phyloP scores from a whole-genome alignment of 2,797 vertebrate species.

The Melanogrammus aeglefinus region DNA sequence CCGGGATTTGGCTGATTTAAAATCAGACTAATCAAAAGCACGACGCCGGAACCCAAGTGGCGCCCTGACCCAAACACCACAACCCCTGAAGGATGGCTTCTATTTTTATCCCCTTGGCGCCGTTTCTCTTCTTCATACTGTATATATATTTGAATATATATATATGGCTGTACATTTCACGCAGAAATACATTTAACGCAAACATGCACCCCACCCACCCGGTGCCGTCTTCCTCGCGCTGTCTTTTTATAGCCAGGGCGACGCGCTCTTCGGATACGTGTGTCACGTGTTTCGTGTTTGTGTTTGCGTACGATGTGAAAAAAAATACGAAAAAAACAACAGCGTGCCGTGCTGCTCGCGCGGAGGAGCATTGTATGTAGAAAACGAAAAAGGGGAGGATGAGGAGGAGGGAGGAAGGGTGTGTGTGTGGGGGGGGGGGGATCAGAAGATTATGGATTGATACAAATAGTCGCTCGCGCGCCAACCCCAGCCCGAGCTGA shows the following conservation, averaged over 20 bases:
- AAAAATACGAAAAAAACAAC: neutral
- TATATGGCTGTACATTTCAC: constrained; percentile 39
- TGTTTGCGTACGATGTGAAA: neutral
- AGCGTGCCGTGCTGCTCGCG: neutral
- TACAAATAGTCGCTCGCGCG: constrained; percentile 73
- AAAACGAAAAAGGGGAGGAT: neutral
- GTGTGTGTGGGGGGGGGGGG: constrained; percentile 14
- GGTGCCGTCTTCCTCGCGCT: constrained; percentile 20
- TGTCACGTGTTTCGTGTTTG: neutral
- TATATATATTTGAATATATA: neutral
- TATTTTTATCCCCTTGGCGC: constrained; percentile 60
- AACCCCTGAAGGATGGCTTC: constrained; percentile 23
- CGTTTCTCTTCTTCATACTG: constrained; percentile 42
- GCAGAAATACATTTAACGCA: constrained; percentile 46
- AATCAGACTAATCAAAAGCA: neutral
- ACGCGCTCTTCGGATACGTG: neutral
- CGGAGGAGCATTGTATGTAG: neutral
- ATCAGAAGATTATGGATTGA: constrained; percentile 75
- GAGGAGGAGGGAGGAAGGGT: neutral
- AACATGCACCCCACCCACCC: neutral
- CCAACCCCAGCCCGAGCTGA: constrained; percentile 79
- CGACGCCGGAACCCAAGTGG: too few species aligned
- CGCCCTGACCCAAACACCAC: neutral
- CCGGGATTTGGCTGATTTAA: neutral
- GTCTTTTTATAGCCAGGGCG: constrained; percentile 16